Evolutionary conservation across 53 echinoderm and acorn worm genomes (phyloP).

Genomic region (Paracentrotus lividus): DNA sequence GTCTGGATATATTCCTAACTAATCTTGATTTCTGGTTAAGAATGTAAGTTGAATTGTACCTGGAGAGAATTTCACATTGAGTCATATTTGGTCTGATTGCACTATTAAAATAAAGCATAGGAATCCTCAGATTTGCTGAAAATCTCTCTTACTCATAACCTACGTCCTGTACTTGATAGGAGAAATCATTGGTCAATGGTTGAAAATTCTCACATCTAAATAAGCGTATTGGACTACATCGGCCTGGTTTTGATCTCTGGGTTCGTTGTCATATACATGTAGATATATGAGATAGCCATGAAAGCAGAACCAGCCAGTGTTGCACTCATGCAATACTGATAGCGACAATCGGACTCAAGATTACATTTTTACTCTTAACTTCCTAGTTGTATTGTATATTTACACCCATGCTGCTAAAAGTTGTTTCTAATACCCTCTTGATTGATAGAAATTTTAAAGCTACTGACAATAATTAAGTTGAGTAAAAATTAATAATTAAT

Average conservation of each 20-base stretch:
- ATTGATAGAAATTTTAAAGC: not conserved
- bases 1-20: too few relatives aligned
- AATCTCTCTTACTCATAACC: not conserved
- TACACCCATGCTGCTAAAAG: not conserved
- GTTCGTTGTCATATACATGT: not conserved
- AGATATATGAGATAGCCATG: not conserved
- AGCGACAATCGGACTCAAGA: not conserved
- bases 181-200: too few relatives aligned
- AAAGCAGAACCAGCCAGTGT: not conserved
- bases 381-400: too few relatives aligned
- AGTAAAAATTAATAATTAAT: not conserved
- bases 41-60: not conserved
- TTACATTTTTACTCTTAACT: not conserved
- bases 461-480: not conserved
- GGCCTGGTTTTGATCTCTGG: not conserved
- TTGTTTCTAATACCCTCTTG: not conserved
- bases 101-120: not conserved
- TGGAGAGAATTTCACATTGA: not conserved
- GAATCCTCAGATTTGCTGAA: not conserved
- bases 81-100: not conserved
- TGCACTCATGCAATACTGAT: not conserved
- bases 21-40: not conserved
- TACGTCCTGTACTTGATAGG: too few relatives aligned
- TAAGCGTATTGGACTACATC: not conserved
- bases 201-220: not conserved